Evolutionary conservation across 2,113 vertebrate genomes (phyloP).

Genomic region (Carassius carassius): DNA sequence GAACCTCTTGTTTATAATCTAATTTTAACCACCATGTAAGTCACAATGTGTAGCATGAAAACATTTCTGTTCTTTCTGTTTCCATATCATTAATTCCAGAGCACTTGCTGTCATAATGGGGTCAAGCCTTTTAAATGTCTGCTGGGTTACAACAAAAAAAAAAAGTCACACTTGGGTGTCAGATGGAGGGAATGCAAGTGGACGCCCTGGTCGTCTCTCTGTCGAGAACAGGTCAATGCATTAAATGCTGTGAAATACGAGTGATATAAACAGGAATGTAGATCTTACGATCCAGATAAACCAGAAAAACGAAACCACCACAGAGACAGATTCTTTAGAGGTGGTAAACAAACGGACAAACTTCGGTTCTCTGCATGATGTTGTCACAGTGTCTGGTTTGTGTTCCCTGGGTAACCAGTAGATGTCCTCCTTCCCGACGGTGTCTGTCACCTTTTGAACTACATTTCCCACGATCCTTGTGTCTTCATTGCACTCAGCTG

Average conservation of each 20-base stretch:
- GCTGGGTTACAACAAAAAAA: conserved; percentile 24
- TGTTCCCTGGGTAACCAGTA: too few species aligned
- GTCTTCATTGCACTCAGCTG: too few species aligned
- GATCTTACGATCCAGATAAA: conserved; percentile 46
- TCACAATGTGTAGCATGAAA: conserved; percentile 25
- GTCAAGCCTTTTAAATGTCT: conserved; percentile 37
- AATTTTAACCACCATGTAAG: not conserved
- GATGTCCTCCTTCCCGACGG: too few species aligned
- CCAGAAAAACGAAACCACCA: conserved; percentile 30
- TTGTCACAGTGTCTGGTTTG: too few species aligned
- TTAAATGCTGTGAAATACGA: conserved; percentile 46
- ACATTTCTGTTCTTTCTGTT: conserved; percentile 5
- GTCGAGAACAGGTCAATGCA: conserved; percentile 5
- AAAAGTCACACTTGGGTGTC: conserved; percentile 20
- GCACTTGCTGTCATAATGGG: conserved; percentile 20
- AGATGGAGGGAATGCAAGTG: conserved; percentile 8
- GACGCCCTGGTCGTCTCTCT: not conserved
- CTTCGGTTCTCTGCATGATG: not conserved
- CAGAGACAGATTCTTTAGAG: conserved; percentile 8
- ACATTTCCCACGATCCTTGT: too few species aligned
- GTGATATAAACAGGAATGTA: conserved; percentile 60
- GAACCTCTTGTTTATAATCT: conserved; percentile 23
- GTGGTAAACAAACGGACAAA: conserved; percentile 27
- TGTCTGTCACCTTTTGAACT: too few species aligned
- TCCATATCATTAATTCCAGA: conserved; percentile 21